Conservation (phyloP, 2,888 invertebrate genomes). For the Mactromeris polynyma region DNA sequence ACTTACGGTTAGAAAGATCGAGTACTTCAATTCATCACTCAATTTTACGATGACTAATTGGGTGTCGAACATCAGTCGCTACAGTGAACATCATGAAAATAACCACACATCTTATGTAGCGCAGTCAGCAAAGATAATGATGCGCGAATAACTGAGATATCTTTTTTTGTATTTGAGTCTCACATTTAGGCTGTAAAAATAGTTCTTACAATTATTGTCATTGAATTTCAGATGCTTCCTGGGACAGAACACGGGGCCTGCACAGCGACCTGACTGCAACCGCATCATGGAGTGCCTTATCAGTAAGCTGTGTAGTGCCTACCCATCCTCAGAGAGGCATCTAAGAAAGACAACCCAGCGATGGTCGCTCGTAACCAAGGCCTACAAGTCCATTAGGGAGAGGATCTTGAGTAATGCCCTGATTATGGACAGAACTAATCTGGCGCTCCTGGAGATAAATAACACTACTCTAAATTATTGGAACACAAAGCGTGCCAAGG, state of each 20-base stretch:
- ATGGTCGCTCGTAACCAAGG: conserved; percentile 26
- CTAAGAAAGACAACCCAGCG: conserved; percentile 14
- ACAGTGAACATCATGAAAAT: no score
- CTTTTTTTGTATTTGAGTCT: no score
- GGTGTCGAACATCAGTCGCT: no score
- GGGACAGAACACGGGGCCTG: conserved; percentile 39
- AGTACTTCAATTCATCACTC: no score
- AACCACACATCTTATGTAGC: no score
- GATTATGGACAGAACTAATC: conserved; percentile 23
- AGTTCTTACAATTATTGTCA: background rate
- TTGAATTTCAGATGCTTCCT: conserved; percentile 42
- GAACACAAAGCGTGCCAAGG: conserved; percentile 30
- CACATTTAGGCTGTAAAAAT: no score
- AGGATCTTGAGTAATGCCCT: conserved; percentile 18
- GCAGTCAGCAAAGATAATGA: no score
- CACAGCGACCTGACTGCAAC: conserved; percentile 54
- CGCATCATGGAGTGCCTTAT: conserved; percentile 41
- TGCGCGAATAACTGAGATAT: no score
- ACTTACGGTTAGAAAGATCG: no score
- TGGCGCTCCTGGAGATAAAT: conserved; percentile 45
- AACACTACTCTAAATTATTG: conserved; percentile 41
- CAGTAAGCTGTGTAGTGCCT: conserved; percentile 29
- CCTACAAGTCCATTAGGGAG: conserved; percentile 35
- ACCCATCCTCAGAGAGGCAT: conserved; percentile 39
- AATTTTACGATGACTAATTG: no score